Base-by-base conservation (phyloP, 2,888 invertebrate genomes). In the Lypha dubia region DNA sequence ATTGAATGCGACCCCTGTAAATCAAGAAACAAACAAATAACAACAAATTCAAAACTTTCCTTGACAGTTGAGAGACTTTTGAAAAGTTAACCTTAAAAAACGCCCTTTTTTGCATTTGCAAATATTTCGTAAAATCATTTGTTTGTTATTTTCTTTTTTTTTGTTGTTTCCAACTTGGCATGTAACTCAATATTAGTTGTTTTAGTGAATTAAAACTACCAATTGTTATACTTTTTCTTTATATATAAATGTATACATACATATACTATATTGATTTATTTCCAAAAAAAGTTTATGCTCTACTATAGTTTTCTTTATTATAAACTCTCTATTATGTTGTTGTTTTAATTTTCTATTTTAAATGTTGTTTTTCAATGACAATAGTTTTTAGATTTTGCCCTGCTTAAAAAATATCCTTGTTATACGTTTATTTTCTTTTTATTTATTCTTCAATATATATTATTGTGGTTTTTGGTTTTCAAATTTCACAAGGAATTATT, bases 401-500 rank as follows among this genome's bases (percentile, higher is more conserved):
- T 58, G 56, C 46, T 76, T 38, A 6, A 15, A 17, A 63, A 58
- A 32, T 71, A 73, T 79, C 79, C 79, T 79, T 73, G 65, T 46
- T 71, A 13, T 60, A 38, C 5, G 71, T 58, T 71, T 79, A 56
- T 56, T 58, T 58, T 3, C 11, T 46, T 41, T 63, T 73, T 65
- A 63, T 46, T 68, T 20, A 53, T 67, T 60, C 60, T 6, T 49
- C 22, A 46, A 28, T 35, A 8, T 70, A 67, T 32, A 6, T 24
- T 63, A 51, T 68, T 82, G 81, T 41, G 75, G 81, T 82, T 82
- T 80, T 63, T 22, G 13, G 24, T 76, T 63, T 56, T 24, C 58
- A 13, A 41, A 38, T 38, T 56, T 63, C 46, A 28, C 20, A 28
- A 70, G 38, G 38, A 75, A 63, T 71, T 9, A 46, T 51, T 49